phyloP scores from a whole-genome alignment of 2,113 vertebrate genomes.

The Carlito syrichta region DNA sequence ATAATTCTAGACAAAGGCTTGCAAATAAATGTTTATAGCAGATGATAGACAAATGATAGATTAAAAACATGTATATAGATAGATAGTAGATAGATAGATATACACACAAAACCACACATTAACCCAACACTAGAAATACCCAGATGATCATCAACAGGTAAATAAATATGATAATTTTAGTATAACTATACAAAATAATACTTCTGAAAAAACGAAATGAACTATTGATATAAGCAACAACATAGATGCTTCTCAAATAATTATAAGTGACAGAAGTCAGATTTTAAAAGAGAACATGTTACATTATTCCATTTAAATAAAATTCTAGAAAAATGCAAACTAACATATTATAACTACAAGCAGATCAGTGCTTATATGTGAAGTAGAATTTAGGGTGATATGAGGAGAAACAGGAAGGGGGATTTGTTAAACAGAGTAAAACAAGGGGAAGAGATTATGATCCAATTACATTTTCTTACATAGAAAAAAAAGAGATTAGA shows the following conservation, averaged over 20 bases:
- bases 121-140: background rate
- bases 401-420: background rate
- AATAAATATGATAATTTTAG: background rate
- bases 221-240: background rate
- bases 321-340: background rate
- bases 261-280: background rate
- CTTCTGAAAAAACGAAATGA: background rate
- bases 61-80: too few species aligned
- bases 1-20: background rate
- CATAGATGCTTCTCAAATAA: background rate
- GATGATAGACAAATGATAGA: background rate
- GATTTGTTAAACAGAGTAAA: background rate
- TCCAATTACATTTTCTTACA: background rate
- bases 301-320: background rate
- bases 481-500: slow-evolving; percentile 10
- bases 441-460: background rate
- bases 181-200: background rate
- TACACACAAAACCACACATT: background rate
- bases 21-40: background rate
- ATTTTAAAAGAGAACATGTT: background rate
- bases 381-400: background rate
- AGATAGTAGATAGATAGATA: too few species aligned
- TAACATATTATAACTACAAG: background rate
- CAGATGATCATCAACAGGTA: background rate
- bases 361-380: background rate